Base-by-base conservation (phyloP, 2,888 invertebrate genomes). In the Argyresthia goedartella region DNA sequence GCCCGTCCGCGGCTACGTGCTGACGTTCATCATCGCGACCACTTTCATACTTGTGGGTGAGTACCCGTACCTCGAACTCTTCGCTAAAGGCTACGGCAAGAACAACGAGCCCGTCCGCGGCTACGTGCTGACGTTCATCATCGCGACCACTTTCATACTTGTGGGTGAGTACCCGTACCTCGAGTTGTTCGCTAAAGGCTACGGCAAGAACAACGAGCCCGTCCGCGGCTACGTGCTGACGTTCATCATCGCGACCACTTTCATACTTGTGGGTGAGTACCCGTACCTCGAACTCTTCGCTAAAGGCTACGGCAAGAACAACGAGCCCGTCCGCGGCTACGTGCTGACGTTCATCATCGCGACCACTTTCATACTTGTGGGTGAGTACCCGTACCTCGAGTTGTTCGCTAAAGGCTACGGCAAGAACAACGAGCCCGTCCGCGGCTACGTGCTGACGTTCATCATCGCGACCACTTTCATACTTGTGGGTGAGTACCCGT, bases 281-380 rank as follows among this genome's bases (percentile, higher is more conserved):
- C 98, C 98, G 0, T 93, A 93, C 64, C 91, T 98, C 62, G 90
- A 91, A 58, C 93, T 95, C 90, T 98, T 99, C 84, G 96, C 94
- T 33, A 95, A 92, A 62, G 93, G 95, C 41, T 94, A 93, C 70
- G 95, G 95, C 34, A 90, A 91, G 63, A 93, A 92, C 70, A 91
- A 92, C 69, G 95, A 95, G 75, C 95, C 95, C 0, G 91, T 96
- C 1, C 88, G 97, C 8, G 9, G 36, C 52, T 56, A 33, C 11
- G n/a, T 25, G 9, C 89, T 99, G n/a, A 95, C 97, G 0, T 98
- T 98, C 68, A 71, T 95, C 56, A 95, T 99, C 59, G 95, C 97
- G 1, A 86, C 95, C 50, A 92, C 90, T 7, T 95, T 96, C 65
- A 93, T 95, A 69, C 88, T 95, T 47, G 94, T 97, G 65, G 97